Evolutionary conservation across 2,888 invertebrate genomes (phyloP), one percentile per base, ranked within the genome.

Genomic region (Abrostola triplasia): DNA sequence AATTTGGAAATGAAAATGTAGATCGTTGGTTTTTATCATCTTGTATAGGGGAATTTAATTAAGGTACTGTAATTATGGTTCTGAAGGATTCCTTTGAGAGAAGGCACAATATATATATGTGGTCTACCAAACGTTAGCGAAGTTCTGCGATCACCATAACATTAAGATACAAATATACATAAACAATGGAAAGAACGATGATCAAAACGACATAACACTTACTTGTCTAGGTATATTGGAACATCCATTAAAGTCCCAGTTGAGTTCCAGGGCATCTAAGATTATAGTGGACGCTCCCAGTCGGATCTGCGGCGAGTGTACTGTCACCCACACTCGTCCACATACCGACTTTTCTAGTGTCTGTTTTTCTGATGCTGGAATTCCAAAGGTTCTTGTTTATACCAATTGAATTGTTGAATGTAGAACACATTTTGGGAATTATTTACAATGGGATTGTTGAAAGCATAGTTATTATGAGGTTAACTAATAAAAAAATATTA

Each of bases 211-310:
- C 10, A 12, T 9, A 7, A 48, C 9, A 71, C 82, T 86, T 68
- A 94, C 94, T 85, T 91, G 90, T 82, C 70, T 87, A 6, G 94
- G 94, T 44, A 88, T 52, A 42, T 67, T 80, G 11, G 89, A 84
- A 72, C 95, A 95, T 10, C 88, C 88, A 41, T 76, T 87, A 79
- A 94, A 92, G 79, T 95, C 92, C 95, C 95, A 95, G 80, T 95
- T 95, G 48, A 95, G 90, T 72, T 95, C 95, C 49, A 95, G 57
- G 0, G 92, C 93, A 70, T 95, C 93, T 1, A 86, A 74, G 11
- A 94, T 69, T 35, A 68, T 82, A 6, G 71, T 73, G 10, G 75
- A 77, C 10, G 77, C 72, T 0, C 81, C 74, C 51, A 85, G 61
- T 6, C 79, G 82, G 54, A 91, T 82, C 9, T 87, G 88, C 0